Base-by-base conservation (phyloP, 2,797 vertebrate genomes). In the Ambastaia sidthimunki region DNA sequence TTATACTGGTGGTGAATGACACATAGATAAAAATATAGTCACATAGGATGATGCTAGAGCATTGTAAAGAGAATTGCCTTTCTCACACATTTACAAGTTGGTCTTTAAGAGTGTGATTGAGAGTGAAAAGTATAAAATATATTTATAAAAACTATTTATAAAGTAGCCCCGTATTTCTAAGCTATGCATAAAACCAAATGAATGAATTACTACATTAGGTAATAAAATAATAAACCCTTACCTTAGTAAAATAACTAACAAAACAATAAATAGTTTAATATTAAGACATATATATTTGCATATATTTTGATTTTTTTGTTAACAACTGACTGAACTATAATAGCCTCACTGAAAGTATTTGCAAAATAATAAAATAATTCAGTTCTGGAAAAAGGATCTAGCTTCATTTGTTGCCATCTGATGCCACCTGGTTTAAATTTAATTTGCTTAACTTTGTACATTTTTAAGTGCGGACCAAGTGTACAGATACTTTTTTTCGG, bases 1-100 rank as follows among this genome's bases (percentile, higher is more conserved):
- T 31, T 31, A n/a, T 80, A 21, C 28, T 73, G 54, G 19, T 73
- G 7, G 18, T 73, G 11, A 65, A 74, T 41, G 7, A 65, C 18
- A 71, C 19, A 31, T 1, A 23, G 34, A 2, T 4, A 4, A 37
- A 37, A 37, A 4, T 37, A 37, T 37, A 55, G 3, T 1, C 11
- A 48, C 2, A 1, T 15, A 15, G 70, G n/a, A 37, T 73, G 16
- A 37, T 65, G n/a, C 28, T 15, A 15, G 60, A 74, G 15, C 47
- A 34, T 18, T 34, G 50, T 65, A 52, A 63, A 19, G 25, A 9
- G 55, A 6, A 44, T 12, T 15, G 21, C 1, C 0, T 34, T 34
- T 2, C 23, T 34, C 9, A 50, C 19, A 65, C 18, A 19, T 62
- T 4, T 62, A 60, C 55, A 41, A 23, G 34, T 4, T 37, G 6